Percentiles rank a stretch among this genome's conserved stretches.
These are phyloP conservation scores for Coendou prehensilis DNA, from an alignment of 2,797 vertebrate genomes.

Conservation along the genomic window DNA sequence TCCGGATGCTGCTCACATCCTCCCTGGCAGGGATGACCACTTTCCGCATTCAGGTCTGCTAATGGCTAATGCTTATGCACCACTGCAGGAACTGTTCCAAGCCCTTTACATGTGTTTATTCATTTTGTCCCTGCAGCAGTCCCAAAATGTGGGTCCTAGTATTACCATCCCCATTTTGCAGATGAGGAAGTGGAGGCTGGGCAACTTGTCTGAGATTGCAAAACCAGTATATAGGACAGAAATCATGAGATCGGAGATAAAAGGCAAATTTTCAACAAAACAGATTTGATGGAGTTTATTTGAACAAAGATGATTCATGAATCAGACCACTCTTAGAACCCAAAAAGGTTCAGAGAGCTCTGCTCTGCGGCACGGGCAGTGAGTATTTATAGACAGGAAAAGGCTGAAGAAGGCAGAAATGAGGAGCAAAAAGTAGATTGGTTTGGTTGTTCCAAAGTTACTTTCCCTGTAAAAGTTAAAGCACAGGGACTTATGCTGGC, in stretches of 20 bases:
- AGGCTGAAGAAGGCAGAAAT: neutral
- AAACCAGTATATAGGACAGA: neutral
- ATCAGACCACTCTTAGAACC: neutral
- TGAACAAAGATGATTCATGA: neutral
- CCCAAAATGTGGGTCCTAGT: neutral
- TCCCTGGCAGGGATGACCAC: neutral
- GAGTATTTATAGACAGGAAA: neutral
- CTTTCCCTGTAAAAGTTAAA: neutral
- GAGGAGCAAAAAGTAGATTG: neutral
- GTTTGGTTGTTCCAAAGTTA: neutral
- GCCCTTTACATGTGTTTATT: neutral
- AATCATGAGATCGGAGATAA: neutral
- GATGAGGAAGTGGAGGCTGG: neutral
- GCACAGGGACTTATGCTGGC: neutral
- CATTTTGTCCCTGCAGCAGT: neutral
- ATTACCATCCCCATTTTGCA: neutral
- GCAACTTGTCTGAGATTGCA: neutral
- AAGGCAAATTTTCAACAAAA: neutral
- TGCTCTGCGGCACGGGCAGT: neutral
- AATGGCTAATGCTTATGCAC: neutral
- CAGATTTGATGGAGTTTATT: neutral
- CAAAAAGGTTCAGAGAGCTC: neutral
- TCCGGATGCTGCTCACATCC: neutral
- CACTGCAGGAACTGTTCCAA: neutral
- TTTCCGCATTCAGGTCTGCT: neutral